Conservation (phyloP, 1,140 invertebrate species). For the Scylla paramamosain region DNA sequence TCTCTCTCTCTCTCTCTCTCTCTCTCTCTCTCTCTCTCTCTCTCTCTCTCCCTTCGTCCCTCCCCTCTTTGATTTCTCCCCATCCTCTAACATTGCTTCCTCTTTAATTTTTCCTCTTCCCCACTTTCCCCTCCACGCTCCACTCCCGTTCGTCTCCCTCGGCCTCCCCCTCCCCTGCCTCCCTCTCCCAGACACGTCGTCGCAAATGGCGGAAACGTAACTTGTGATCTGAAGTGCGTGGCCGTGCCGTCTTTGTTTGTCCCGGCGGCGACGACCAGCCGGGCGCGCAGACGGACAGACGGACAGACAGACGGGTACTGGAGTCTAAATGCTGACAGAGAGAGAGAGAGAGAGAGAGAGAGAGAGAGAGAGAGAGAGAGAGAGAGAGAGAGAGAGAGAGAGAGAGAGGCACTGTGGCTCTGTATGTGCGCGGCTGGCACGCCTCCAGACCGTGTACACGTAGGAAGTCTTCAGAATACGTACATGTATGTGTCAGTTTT, state of each 20-base stretch:
- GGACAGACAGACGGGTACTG: no score
- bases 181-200: background rate
- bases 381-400: conserved; percentile 11
- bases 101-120: conserved; percentile 24
- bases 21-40: background rate
- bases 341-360: conserved; percentile 12
- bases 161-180: background rate
- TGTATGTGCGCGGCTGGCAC: background rate
- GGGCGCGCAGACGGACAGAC: background rate
- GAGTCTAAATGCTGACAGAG: background rate
- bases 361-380: background rate
- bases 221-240: background rate
- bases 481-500: background rate
- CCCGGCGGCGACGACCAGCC: background rate
- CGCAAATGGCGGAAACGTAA: conserved; percentile 11
- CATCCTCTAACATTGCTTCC: background rate
- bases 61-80: background rate
- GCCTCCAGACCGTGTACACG: background rate
- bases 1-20: no score
- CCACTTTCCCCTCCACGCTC: background rate
- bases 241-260: background rate
- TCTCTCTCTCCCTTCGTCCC: background rate
- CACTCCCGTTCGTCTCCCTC: background rate
- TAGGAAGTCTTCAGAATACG: background rate
- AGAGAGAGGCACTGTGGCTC: background rate